Conservation (phyloP, 2,113 vertebrate genomes). For the Sitta europaea region DNA sequence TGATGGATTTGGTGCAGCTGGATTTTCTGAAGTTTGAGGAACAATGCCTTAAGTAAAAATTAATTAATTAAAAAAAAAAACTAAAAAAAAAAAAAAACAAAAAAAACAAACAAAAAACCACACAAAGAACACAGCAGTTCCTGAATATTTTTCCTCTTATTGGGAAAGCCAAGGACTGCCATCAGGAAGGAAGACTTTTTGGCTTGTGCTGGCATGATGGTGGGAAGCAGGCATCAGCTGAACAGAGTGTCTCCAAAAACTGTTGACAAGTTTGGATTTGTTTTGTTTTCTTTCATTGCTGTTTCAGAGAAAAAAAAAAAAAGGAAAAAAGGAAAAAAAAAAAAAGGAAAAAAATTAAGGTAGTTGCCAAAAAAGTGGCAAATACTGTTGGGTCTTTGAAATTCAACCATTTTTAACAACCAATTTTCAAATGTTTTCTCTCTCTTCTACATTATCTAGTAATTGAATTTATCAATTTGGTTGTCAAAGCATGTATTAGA, state of each 20-base stretch:
- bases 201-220: constrained; percentile 59
- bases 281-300: constrained; percentile 61
- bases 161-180: constrained; percentile 45
- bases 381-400: constrained; percentile 73
- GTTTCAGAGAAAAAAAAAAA: constrained; percentile 1
- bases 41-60: constrained; percentile 80
- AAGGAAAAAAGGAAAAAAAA: neutral
- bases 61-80: neutral
- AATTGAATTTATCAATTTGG: constrained; percentile 62
- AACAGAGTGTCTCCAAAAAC: constrained; percentile 61
- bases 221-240: constrained; percentile 61
- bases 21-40: constrained; percentile 77
- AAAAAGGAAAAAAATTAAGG: constrained; percentile 29
- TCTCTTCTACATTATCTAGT: constrained; percentile 50
- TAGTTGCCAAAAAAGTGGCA: constrained; percentile 71
- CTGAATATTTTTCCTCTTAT: constrained; percentile 50
- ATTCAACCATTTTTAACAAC: constrained; percentile 55
- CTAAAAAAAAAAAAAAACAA: neutral
- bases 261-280: constrained; percentile 25
- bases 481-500: constrained; percentile 73
- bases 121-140: constrained; percentile 38
- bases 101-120: neutral
- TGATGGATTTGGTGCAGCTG: constrained; percentile 75
- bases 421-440: constrained; percentile 66
- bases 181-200: constrained; percentile 54